These are phyloP conservation scores for Rhopalosiphum padi DNA, from an alignment of 1,140 invertebrate genomes.

Conservation along the genomic window DNA sequence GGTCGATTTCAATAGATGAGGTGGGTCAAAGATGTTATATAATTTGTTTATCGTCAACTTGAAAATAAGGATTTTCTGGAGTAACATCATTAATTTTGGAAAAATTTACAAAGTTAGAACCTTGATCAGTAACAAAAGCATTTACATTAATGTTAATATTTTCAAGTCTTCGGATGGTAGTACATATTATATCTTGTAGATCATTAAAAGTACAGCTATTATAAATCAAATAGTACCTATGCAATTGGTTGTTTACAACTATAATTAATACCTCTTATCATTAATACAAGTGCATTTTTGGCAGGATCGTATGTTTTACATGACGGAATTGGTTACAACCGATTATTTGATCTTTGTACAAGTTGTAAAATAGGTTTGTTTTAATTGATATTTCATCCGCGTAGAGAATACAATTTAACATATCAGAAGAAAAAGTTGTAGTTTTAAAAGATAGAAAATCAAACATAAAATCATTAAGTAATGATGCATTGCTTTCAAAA, in stretches of 20 bases:
- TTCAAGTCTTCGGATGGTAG: background rate
- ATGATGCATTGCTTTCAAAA: too few species aligned
- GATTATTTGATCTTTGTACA: background rate
- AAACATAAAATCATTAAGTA: slow-evolving; percentile 20
- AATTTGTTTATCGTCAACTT: background rate
- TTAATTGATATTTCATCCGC: slow-evolving; percentile 34
- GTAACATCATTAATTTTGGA: background rate
- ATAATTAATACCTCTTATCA: slow-evolving; percentile 24
- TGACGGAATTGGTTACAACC: background rate
- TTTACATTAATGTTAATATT: background rate
- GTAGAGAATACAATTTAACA: background rate
- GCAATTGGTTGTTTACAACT: slow-evolving; percentile 49
- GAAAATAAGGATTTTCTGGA: background rate
- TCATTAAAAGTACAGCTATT: background rate
- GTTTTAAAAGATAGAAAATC: slow-evolving; percentile 24
- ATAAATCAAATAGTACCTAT: slow-evolving; percentile 38
- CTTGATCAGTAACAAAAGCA: slow-evolving; percentile 1
- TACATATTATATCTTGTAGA: background rate
- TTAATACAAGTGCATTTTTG: background rate
- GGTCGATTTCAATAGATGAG: slow-evolving; percentile 22
- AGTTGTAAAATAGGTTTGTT: slow-evolving; percentile 22
- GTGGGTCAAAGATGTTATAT: slow-evolving; percentile 14
- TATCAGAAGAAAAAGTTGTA: background rate
- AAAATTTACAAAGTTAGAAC: background rate
- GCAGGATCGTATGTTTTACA: slow-evolving; percentile 7